These are phyloP conservation scores for Noctuana brunneofusca DNA, from an alignment of 2,888 invertebrate genomes.

Conservation along the genomic window DNA sequence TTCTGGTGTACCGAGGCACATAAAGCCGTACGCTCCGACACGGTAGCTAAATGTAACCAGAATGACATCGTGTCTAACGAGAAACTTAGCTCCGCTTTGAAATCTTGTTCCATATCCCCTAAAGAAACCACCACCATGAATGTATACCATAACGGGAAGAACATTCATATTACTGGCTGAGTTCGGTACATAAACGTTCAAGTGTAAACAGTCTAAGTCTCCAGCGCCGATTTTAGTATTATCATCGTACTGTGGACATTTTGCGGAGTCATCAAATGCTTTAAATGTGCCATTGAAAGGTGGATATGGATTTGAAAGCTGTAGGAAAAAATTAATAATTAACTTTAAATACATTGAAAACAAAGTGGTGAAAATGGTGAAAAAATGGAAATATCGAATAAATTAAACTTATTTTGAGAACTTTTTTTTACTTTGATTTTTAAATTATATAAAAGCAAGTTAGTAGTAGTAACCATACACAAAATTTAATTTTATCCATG, in stretches of 20 bases:
- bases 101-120: constrained; percentile 45
- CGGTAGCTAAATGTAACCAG: constrained; percentile 58
- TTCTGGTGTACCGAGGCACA: constrained; percentile 56
- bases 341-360: neutral
- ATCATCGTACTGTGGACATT: constrained; percentile 54
- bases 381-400: no score
- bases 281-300: constrained; percentile 49
- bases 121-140: constrained; percentile 56
- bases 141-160: constrained; percentile 57
- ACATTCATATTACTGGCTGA: constrained; percentile 45
- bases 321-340: constrained; percentile 37
- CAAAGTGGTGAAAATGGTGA: no score
- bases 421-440: no score
- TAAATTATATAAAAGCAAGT: no score
- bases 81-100: constrained; percentile 49
- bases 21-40: constrained; percentile 61
- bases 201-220: constrained; percentile 51
- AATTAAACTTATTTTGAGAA: no score
- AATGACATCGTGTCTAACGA: constrained; percentile 57
- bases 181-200: constrained; percentile 56
- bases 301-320: constrained; percentile 49
- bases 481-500: no score
- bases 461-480: no score
- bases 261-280: constrained; percentile 52
- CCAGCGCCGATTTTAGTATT: constrained; percentile 45